phyloP scores from a whole-genome alignment of 2,113 vertebrate genomes.

The Clarias gariepinus region DNA sequence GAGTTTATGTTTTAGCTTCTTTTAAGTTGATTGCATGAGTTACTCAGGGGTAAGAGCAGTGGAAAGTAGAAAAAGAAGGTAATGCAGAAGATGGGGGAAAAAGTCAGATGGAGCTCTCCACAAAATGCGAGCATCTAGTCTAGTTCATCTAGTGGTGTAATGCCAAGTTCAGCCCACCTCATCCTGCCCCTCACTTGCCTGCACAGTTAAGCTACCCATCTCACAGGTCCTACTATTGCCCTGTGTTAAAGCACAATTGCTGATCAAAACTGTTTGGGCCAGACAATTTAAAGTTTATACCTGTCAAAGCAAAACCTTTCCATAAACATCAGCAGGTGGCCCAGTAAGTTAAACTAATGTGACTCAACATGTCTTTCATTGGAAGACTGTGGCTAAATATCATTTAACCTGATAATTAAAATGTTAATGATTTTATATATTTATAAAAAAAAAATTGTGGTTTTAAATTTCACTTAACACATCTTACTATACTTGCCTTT shows the following conservation, averaged over 20 bases:
- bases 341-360: not conserved
- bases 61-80: constrained; percentile 42
- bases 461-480: not conserved
- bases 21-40: constrained; percentile 70
- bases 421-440: not conserved
- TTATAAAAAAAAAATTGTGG: not conserved
- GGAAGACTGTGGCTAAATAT: not conserved
- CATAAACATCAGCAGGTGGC: not conserved
- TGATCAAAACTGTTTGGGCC: constrained; percentile 3
- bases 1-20: constrained; percentile 49
- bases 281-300: constrained; percentile 33
- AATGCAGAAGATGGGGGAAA: constrained; percentile 55
- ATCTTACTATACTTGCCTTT: not conserved
- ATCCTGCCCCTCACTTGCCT: constrained; percentile 48
- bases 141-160: constrained; percentile 49
- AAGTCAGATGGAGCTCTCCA: constrained; percentile 44
- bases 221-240: not conserved
- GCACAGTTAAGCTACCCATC: constrained; percentile 30
- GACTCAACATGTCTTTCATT: not conserved
- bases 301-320: constrained; percentile 4
- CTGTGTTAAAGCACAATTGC: constrained; percentile 1
- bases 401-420: not conserved
- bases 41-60: constrained; percentile 65
- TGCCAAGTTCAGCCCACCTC: constrained; percentile 29
- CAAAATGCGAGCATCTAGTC: constrained; percentile 47